phyloP scores from a whole-genome alignment of 2,113 vertebrate species.

The Taxidea taxus region DNA sequence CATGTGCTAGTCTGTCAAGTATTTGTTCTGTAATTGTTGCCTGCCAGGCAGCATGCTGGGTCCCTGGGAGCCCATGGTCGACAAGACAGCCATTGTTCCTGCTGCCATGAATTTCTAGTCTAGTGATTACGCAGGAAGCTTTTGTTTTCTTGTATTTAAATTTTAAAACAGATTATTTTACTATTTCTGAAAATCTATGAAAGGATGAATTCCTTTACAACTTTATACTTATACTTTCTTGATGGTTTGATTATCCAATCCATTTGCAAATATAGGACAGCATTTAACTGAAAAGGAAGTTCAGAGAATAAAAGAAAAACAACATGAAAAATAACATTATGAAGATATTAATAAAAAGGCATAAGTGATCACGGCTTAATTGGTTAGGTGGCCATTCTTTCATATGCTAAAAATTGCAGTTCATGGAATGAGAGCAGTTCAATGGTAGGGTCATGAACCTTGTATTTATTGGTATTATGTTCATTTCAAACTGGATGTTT shows the following conservation, averaged over 20 bases:
- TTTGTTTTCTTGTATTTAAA: constrained; percentile 3
- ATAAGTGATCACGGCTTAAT: neutral
- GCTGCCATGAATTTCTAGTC: neutral
- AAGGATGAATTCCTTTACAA: neutral
- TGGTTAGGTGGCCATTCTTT: neutral
- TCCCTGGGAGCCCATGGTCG: neutral
- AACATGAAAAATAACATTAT: neutral
- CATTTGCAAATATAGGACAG: neutral
- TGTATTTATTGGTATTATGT: neutral
- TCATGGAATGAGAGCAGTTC: neutral
- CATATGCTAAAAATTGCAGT: neutral
- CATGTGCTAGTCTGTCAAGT: neutral
- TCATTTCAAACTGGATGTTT: neutral
- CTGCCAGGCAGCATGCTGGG: neutral
- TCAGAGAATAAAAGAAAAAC: neutral
- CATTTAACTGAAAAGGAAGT: neutral
- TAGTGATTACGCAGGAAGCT: neutral
- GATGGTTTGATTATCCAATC: neutral
- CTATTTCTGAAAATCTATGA: neutral
- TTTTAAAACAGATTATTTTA: neutral
- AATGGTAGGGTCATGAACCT: neutral
- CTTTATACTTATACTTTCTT: neutral
- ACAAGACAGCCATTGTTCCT: neutral
- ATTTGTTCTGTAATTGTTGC: neutral
- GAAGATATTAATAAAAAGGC: neutral